phyloP scores from a whole-genome alignment of 2,797 vertebrate species.

The Cyclopterus lumpus region DNA sequence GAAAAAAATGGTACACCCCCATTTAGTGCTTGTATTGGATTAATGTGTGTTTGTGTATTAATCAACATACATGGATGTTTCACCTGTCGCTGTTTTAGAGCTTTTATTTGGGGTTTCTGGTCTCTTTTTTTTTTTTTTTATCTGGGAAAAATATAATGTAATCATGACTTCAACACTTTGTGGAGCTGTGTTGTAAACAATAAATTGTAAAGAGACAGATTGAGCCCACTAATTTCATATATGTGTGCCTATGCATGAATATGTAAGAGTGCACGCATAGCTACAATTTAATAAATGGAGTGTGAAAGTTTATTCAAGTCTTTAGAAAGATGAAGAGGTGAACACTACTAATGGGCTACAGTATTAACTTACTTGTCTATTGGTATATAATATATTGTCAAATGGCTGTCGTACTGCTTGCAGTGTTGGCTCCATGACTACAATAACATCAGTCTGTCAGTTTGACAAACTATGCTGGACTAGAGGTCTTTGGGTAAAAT shows the following conservation, averaged over 20 bases:
- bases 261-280: neutral
- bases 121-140: no score
- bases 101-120: neutral
- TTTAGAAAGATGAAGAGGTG: conserved; percentile 43
- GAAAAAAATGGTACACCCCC: conserved; percentile 45
- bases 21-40: conserved; percentile 7
- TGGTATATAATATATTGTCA: conserved; percentile 38
- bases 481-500: conserved; percentile 30
- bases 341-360: conserved; percentile 39
- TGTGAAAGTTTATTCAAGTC: conserved; percentile 39
- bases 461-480: conserved; percentile 55
- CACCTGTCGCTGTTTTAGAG: neutral
- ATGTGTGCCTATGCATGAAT: neutral
- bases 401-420: conserved; percentile 26
- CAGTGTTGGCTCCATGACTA: conserved; percentile 39
- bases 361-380: conserved; percentile 39
- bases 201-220: neutral
- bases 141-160: neutral
- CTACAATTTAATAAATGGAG: conserved; percentile 18
- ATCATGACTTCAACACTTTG: neutral
- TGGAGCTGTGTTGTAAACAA: neutral
- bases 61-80: neutral
- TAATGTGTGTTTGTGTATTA: conserved; percentile 9
- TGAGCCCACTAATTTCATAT: neutral
- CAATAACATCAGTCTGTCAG: conserved; percentile 64